Evolutionary conservation across 2,797 vertebrate species (phyloP).

Genomic region (Parambassis ranga): DNA sequence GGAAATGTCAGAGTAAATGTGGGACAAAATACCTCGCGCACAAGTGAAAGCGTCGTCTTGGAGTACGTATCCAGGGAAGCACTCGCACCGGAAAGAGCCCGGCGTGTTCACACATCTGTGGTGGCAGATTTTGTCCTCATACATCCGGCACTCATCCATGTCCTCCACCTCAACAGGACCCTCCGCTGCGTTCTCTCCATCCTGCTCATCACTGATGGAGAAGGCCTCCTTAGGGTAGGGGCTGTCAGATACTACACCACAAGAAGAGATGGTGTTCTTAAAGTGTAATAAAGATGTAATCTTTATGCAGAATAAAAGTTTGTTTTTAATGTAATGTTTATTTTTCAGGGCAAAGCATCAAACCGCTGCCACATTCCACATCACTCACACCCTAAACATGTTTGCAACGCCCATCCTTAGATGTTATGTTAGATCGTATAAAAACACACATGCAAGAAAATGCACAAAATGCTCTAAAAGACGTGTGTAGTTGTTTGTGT

Average conservation of each 20-base stretch:
- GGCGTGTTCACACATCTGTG: conserved; percentile 85
- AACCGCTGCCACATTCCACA: conserved; percentile 7
- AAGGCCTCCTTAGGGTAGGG: conserved; percentile 84
- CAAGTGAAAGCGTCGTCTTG: conserved; percentile 84
- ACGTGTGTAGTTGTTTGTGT: no score
- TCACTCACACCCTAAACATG: background rate
- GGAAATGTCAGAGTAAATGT: conserved; percentile 18
- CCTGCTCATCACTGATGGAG: conserved; percentile 80
- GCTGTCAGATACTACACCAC: conserved; percentile 81
- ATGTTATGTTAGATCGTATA: background rate
- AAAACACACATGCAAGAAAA: background rate
- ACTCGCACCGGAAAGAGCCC: conserved; percentile 87
- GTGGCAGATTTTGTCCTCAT: conserved; percentile 83
- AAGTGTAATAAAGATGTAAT: no score
- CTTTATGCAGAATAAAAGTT: no score
- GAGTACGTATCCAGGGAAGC: conserved; percentile 84
- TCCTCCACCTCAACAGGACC: conserved; percentile 80
- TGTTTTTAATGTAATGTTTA: background rate
- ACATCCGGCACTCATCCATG: conserved; percentile 86
- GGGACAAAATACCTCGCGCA: conserved; percentile 75
- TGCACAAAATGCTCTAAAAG: background rate
- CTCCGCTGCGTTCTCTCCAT: conserved; percentile 82
- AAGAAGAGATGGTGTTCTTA: conserved; percentile 12
- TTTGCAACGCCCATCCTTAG: background rate
- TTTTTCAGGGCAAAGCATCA: conserved; percentile 12